Evolutionary conservation across 2,888 invertebrate species (phyloP).

Genomic region (Bhutanitis thaidina): DNA sequence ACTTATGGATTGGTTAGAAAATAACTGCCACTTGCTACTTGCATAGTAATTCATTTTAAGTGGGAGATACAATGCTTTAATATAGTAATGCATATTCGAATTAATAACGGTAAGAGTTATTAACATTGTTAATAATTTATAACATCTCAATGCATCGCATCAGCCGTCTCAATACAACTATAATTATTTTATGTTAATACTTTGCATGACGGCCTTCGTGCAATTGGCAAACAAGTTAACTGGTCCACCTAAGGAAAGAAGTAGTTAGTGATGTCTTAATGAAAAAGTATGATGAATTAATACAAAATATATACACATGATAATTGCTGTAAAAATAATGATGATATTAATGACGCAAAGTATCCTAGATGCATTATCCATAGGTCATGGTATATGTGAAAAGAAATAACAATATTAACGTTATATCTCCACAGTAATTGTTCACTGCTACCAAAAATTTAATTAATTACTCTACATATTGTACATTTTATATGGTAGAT

Average conservation of each 20-base stretch:
- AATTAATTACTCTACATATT: too few species aligned
- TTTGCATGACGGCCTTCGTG: background rate
- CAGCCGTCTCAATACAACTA: background rate
- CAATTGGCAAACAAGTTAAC: background rate
- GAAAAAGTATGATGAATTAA: background rate
- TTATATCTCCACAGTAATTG: too few species aligned
- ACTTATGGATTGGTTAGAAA: constrained; percentile 10
- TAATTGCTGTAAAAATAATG: background rate
- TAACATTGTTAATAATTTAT: background rate
- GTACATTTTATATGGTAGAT: too few species aligned
- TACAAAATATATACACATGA: too few species aligned
- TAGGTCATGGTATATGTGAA: too few species aligned
- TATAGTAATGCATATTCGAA: background rate
- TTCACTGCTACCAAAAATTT: too few species aligned
- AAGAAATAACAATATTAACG: too few species aligned
- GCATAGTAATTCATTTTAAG: background rate
- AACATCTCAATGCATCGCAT: background rate
- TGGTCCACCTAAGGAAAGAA: background rate
- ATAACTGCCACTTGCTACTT: constrained; percentile 3
- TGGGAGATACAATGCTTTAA: background rate
- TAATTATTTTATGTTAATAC: constrained; percentile 1
- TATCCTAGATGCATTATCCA: too few species aligned
- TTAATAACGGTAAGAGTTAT: background rate
- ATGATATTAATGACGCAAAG: too few species aligned
- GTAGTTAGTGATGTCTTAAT: background rate